Evolutionary conservation across 2,113 vertebrate species (phyloP), one percentile per base, ranked within the genome.

Genomic region (Herpetotheres cachinnans): DNA sequence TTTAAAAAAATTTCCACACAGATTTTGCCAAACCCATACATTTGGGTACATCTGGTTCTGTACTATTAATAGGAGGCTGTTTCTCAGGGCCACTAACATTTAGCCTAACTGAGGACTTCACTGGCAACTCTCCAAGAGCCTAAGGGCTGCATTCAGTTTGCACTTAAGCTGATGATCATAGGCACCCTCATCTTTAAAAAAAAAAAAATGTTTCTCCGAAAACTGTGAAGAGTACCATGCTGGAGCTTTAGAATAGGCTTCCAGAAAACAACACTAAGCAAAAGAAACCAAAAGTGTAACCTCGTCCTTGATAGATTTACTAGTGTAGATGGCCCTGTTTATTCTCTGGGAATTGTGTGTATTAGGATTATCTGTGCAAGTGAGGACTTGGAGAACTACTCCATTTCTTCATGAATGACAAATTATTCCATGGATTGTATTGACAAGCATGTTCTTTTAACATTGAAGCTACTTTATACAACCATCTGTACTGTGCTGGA

Each of bases 1-100:
- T 96, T 40, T 10, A 2, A 55, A 83, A 54, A 29, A 76, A 38
- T 8, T 62, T 87, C 52, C 71, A 78, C 27, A 3, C 34, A 92
- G 83, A 52, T 84, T 87, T 91, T 93, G 83, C 83, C 91, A 95
- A 89, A 79, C 66, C 47, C 77, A 80, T 69, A 46, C 63, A 73
- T 77, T 40, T 62, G 82, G 89, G 93, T 95, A 96, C 93, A 91
- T 90, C 89, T 95, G 89, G 89, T 96, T 86, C 95, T 95, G 70
- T 62, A 6, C 93, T 95, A 95, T 93, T 84, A 91, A 94, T 86
- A 94, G 91, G 22, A 89, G 0, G 0, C 83, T 94, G 77, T 44
- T 95, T 92, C 69, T 84, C 66, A 92, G 94, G 93, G 84, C 91
- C 95, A 85, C 73, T 70, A 95, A 82, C 66, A 34, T 96, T 76